Base-by-base conservation (phyloP, 2,888 invertebrate species). In the Macrophya annulata region DNA sequence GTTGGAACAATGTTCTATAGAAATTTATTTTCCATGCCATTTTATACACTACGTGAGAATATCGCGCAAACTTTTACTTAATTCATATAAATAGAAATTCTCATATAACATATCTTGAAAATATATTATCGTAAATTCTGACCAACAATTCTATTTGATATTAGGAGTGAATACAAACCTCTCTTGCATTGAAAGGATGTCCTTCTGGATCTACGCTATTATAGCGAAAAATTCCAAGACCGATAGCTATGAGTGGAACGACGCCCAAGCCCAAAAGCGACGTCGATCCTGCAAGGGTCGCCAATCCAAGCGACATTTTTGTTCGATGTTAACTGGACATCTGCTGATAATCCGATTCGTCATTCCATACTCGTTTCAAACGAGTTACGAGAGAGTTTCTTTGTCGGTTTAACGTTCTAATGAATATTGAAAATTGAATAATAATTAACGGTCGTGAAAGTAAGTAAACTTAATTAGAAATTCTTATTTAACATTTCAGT, bases 171-270 rank as follows among this genome's bases (percentile, higher is more conserved):
- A 40, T 40, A 77, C 62, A 95, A 94, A 97, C 97, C 94, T 95
- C 94, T 93, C 95, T 94, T 86, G 96, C 95, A 92, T 97, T 96
- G 89, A 95, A 94, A 85, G 97, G 96, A 92, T 96, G 96, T 45
- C 96, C 96, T 94, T 98, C 98, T 86, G 98, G 98, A 94, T 98
- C 98, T 90, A 96, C 95, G 91, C 95, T 96, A 93, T 96, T 95
- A 94, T 98, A 98, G 91, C 96, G 95, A 95, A 97, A 96, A 93
- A 96, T 96, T 90, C 97, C 96, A 93, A 97, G 94, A 90, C 97
- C 97, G 89, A 97, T 96, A 87, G 97, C 97, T 93, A 98, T 95
- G 89, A 98, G 95, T 89, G 98, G 97, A 93, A 98, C 96, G 93
- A 98, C 94, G 90, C 97, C 96, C 93, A 96, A 88, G 43, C 93